Base-by-base conservation (phyloP, 2,113 vertebrate species). In the Nerophis ophidion region DNA sequence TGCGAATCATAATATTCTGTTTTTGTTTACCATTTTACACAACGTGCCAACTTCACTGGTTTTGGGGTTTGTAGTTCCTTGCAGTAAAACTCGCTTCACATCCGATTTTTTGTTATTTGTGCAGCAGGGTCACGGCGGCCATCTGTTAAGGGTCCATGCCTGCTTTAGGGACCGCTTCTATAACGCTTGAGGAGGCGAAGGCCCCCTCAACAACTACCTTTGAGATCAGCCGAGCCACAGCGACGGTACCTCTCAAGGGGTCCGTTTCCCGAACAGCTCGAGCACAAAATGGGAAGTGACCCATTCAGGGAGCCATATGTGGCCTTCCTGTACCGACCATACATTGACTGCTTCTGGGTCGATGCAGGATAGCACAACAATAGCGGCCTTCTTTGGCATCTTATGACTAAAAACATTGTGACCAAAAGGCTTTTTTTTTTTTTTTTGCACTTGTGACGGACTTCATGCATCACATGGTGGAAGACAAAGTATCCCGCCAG, bases 211-310 rank as follows among this genome's bases (percentile, higher is more conserved):
- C 35, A 53, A 38, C 52, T 66, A 72, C 64, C 66, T 50, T 58
- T 60, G 54, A 42, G 38, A 38, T 17, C 14, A 16, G n/a, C 46
- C 58, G 48, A 16, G 51, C 59, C 82, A 79, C 5, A 77, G 78
- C 74, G 14, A 66, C 68, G 65, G 50, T 63, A 52, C 61, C 67
- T 69, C 57, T 59, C 61, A 49, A 49, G 59, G 63, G 47, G 44
- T 45, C 6, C 66, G 67, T 71, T 89, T 88, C 86, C 89, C 85
- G 77, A 84, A 76, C 85, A 87, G 77, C 84, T 88, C 84, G 78
- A 75, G 66, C 75, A 71, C 72, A 56, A 77, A 75, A 75, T 65
- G 72, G 81, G 77, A 87, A 88, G 81, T 77, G 76, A 79, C 70
- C 77, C 40, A 34, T 65, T 75, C 63, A 71, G 66, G 60, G 63